Percentiles rank a stretch among this genome's conserved stretches.
phyloP scores from a whole-genome alignment of 2,113 vertebrate genomes.

The Catharus fuscescens region DNA sequence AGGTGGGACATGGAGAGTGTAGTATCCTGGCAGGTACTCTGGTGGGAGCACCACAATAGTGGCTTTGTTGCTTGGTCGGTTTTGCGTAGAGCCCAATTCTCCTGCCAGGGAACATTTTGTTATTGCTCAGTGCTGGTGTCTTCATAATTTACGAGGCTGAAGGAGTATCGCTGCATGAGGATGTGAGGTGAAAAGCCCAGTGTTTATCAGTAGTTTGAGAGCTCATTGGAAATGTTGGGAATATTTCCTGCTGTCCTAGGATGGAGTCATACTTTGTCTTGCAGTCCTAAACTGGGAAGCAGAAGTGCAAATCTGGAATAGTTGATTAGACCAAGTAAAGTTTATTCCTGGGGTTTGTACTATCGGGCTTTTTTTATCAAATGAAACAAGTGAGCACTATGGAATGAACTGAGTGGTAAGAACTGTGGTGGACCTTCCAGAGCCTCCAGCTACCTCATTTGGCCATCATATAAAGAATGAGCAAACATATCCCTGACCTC shows the following conservation, averaged over 20 bases:
- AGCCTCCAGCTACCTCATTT: neutral
- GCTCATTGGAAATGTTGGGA: neutral
- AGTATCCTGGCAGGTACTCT: neutral
- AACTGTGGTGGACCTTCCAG: neutral
- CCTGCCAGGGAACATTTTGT: neutral
- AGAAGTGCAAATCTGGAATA: neutral
- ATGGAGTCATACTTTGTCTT: neutral
- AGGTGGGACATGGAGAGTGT: neutral
- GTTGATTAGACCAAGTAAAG: neutral
- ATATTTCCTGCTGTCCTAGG: neutral
- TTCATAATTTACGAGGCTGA: fast-evolving
- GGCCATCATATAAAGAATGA: neutral
- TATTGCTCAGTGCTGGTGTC: neutral
- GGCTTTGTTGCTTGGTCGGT: neutral
- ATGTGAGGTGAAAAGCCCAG: neutral
- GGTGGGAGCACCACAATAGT: neutral
- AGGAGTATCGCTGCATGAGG: neutral
- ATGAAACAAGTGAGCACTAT: neutral
- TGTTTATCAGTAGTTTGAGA: neutral
- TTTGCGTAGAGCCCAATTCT: neutral
- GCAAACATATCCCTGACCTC: neutral
- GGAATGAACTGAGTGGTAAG: neutral
- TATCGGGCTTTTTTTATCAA: fast-evolving
- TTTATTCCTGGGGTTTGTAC: neutral
- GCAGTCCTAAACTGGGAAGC: neutral